These are phyloP conservation scores for Cyphomyrus discorhynchus DNA, from an alignment of 2,113 vertebrate genomes.

Conservation along the genomic window DNA sequence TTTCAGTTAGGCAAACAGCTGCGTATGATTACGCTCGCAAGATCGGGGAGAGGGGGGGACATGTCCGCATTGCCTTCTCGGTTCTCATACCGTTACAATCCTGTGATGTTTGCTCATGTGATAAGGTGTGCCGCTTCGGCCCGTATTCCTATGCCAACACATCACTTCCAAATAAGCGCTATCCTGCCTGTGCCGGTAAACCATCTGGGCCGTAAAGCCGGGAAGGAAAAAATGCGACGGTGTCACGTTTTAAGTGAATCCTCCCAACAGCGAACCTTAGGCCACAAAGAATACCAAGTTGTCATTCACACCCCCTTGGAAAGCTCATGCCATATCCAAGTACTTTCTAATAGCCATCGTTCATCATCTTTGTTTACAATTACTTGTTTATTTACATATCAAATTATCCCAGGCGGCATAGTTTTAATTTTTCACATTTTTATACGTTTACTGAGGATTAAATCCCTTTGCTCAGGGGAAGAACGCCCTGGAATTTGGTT, in stretches of 20 bases:
- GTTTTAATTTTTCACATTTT: neutral
- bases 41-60: neutral
- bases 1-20: neutral
- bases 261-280: neutral
- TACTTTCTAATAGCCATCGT: neutral
- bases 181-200: neutral
- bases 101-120: neutral
- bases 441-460: neutral
- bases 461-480: neutral
- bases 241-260: neutral
- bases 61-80: neutral
- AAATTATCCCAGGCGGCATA: neutral
- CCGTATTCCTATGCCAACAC: neutral
- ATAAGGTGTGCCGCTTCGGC: neutral
- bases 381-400: neutral
- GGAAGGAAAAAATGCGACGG: neutral
- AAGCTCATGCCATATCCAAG: neutral
- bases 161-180: neutral
- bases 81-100: neutral
- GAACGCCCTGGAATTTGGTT: neutral
- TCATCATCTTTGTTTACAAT: neutral
- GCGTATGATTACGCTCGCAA: neutral
- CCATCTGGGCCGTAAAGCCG: neutral
- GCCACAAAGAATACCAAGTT: neutral
- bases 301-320: neutral